Base-by-base conservation (phyloP, 2,113 vertebrate genomes). In the Esox niger region DNA sequence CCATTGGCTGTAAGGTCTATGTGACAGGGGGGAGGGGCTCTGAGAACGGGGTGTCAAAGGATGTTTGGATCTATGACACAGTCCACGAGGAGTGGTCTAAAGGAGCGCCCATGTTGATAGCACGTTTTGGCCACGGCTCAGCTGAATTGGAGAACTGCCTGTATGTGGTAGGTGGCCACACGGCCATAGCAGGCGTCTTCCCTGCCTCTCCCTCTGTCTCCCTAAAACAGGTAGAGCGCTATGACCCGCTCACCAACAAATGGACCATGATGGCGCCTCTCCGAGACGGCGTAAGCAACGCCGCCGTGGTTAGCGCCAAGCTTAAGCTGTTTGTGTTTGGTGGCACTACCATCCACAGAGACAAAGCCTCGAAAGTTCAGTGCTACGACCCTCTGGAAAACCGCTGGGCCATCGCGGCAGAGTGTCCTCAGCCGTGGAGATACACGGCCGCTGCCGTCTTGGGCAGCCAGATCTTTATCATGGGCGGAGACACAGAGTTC, bases 391-490 rank as follows among this genome's bases (percentile, higher is more conserved):
- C 96, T 0, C 61, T 74, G 0, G 94, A 93, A 64, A 96, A 98
- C 82, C 91, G 94, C 1, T 98, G 96, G 96, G 90, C 58, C 0
- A 94, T 98, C 68, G 94, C 94, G 8, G 96, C 95, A 0, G 94
- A 95, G 63, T 98, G 96, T 72, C 96, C 96, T 0, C 96, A 98
- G 78, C 95, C 96, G 0, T 98, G 96, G 96, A 92, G 96, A 3
- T 97, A 98, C 84, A 98, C 96, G 0, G 96, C 95, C 0, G 96
- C 95, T 0, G 96, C 96, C 0, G 96, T 95, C 4, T 80, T 98
- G 38, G 95, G 96, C 74, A 97, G 94, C 81, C 96, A 98, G 88
- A 98, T 98, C 73, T 98, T 98, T 85, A 97, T 98, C 87, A 96
- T 98, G 96, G 96, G 96, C 0, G 96, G 96, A 0, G 96, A 98